Evolutionary conservation across 2,113 vertebrate genomes (phyloP), one percentile per base, ranked within the genome.

Genomic region (Misgurnus mizolepis): DNA sequence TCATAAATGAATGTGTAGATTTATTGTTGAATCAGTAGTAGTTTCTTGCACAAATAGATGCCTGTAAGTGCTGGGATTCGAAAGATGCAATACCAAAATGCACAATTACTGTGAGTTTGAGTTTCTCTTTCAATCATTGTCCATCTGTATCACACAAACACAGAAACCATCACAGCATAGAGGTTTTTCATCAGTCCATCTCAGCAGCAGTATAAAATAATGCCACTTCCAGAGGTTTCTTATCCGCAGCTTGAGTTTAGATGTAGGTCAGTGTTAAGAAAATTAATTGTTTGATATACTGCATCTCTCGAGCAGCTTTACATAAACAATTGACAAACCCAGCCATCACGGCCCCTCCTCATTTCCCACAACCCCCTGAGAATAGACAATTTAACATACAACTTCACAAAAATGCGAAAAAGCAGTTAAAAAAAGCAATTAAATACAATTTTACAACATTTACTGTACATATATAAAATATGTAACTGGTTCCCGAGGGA

Each of bases 221-320:
- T 40, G 55, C 73, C 75, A 80, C 74, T 78, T 78, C 79, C 81
- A 78, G 67, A 68, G 50, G 40, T 73, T 64, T 65, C 49, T 56
- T 72, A 77, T 84, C 67, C 45, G 6, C 62, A 68, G 70, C 65
- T 77, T 55, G 56, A 76, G 61, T 60, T 78, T 22, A 71, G 82
- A 81, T 81, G 67, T 74, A 78, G 75, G 79, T 78, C 79, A 81
- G 61, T 60, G 79, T 58, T 78, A 70, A 77, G 45, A 22, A 70
- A 56, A 67, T 58, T 56, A 69, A 78, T 69, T 76, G 73, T 75
- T 72, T 66, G 67, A 53, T 84, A 66, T 73, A 78, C 64, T 34
- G 27, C 27, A 34, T 34, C 27, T 34, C 58, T 61, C 58, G 72
- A 76, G 61, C 82, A 81, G 71, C 70, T 75, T 61, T 72, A 67